These are phyloP conservation scores for Drosophila nikananu DNA, from an alignment of 1,140 invertebrate species.

Conservation along the genomic window DNA sequence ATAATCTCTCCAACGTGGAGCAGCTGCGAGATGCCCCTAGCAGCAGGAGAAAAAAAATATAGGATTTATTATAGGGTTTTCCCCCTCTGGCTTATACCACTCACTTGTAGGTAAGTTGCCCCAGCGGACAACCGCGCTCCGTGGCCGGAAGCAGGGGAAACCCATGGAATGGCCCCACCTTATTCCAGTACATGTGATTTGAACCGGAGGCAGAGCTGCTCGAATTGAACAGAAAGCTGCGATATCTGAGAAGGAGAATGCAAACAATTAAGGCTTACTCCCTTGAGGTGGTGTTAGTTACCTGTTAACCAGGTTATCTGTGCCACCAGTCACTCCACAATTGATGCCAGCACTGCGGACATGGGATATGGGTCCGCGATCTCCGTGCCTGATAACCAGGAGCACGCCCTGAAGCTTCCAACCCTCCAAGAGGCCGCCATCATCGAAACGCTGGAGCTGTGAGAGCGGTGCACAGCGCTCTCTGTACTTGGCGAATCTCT, in stretches of 20 bases:
- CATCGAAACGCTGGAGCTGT: conserved; percentile 88
- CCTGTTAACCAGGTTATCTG: conserved; percentile 86
- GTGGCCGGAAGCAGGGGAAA: conserved; percentile 91
- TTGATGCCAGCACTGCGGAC: conserved; percentile 90
- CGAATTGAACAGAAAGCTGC: conserved; percentile 88
- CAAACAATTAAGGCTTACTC: conserved; percentile 65
- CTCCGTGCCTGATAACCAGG: conserved; percentile 94
- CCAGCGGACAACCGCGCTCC: conserved; percentile 88
- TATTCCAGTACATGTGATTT: conserved; percentile 89
- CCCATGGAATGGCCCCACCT: conserved; percentile 92
- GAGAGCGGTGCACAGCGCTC: conserved; percentile 89
- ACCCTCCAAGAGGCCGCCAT: conserved; percentile 88
- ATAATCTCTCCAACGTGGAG: conserved; percentile 91
- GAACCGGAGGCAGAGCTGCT: conserved; percentile 85
- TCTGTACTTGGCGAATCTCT: conserved; percentile 66
- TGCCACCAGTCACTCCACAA: conserved; percentile 88
- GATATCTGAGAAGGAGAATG: conserved; percentile 83
- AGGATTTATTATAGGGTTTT: neutral
- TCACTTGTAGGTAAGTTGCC: conserved; percentile 90
- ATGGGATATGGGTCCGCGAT: conserved; percentile 93
- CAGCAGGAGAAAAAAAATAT: neutral
- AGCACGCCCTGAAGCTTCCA: conserved; percentile 92
- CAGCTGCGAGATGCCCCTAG: conserved; percentile 89
- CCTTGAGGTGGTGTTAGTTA: conserved; percentile 60
- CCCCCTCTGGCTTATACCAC: conserved; percentile 28